phyloP scores from a whole-genome alignment of 2,113 vertebrate genomes.

The Xenotilapia caudafasciata region DNA sequence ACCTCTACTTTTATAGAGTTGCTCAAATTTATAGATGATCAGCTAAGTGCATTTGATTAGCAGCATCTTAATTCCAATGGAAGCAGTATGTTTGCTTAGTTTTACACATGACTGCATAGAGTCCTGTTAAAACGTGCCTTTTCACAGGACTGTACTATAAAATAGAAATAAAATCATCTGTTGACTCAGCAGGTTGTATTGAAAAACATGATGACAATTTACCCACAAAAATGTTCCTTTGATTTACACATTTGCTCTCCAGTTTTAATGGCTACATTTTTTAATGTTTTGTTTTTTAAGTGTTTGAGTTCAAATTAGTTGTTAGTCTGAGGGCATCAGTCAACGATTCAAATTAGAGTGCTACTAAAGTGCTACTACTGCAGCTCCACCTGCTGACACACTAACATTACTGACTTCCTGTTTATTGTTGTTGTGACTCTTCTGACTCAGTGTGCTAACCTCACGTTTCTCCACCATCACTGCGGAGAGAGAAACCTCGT shows the following conservation, averaged over 20 bases:
- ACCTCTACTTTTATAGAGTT: not conserved
- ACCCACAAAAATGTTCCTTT: not conserved
- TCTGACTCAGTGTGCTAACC: not conserved
- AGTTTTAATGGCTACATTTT: not conserved
- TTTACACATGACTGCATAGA: not conserved
- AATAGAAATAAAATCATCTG: not conserved
- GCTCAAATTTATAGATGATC: fast-evolving
- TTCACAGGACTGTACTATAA: not conserved
- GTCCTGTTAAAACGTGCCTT: not conserved
- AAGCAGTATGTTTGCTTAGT: not conserved
- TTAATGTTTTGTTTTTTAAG: not conserved
- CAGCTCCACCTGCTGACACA: not conserved
- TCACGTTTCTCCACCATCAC: not conserved
- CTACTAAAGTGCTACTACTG: not conserved
- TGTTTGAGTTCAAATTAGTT: not conserved
- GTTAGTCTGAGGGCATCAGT: not conserved
- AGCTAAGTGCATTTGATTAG: not conserved
- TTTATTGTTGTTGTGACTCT: not conserved
- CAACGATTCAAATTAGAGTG: not conserved
- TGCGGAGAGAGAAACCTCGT: not conserved
- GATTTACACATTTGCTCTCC: not conserved
- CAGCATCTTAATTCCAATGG: not conserved
- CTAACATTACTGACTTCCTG: not conserved
- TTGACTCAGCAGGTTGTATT: not conserved
- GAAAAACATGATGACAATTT: not conserved